phyloP scores from a whole-genome alignment of 53 echinoderm and acorn worm species.

The Henricia sp. region DNA sequence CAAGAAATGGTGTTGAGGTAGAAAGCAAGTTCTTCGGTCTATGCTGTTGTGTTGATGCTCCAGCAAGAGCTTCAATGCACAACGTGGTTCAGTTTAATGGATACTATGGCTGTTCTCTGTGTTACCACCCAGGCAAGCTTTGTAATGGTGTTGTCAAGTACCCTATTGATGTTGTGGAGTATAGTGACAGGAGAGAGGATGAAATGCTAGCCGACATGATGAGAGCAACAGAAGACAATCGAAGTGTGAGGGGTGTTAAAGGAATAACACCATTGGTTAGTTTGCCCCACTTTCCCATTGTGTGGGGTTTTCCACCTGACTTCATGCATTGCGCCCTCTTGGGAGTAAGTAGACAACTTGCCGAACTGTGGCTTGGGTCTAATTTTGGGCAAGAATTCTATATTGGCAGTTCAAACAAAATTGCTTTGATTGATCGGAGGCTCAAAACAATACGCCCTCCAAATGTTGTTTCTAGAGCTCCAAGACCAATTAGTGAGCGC shows the following conservation, averaged over 20 bases:
- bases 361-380: constrained; percentile 51
- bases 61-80: constrained; percentile 59
- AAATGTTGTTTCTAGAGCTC: constrained; percentile 22
- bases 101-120: constrained; percentile 47
- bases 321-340: constrained; percentile 61
- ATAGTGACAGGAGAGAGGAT: constrained; percentile 52
- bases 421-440: neutral
- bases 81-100: constrained; percentile 66
- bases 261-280: constrained; percentile 63
- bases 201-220: constrained; percentile 64
- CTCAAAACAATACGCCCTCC: constrained; percentile 1
- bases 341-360: constrained; percentile 57
- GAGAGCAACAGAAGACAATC: constrained; percentile 44
- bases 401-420: constrained; percentile 44
- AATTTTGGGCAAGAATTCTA: constrained; percentile 18
- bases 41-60: constrained; percentile 67
- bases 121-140: constrained; percentile 65
- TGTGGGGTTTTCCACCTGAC: constrained; percentile 69
- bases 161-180: constrained; percentile 62
- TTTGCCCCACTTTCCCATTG: constrained; percentile 52
- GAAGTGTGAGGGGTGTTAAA: constrained; percentile 59
- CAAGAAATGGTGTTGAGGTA: constrained; percentile 18
- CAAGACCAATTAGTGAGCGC: constrained; percentile 26
- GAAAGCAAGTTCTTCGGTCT: constrained; percentile 53
- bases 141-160: constrained; percentile 55